These are phyloP conservation scores for Limnothrissa miodon DNA, from an alignment of 2,113 vertebrate species.

Conservation along the genomic window DNA sequence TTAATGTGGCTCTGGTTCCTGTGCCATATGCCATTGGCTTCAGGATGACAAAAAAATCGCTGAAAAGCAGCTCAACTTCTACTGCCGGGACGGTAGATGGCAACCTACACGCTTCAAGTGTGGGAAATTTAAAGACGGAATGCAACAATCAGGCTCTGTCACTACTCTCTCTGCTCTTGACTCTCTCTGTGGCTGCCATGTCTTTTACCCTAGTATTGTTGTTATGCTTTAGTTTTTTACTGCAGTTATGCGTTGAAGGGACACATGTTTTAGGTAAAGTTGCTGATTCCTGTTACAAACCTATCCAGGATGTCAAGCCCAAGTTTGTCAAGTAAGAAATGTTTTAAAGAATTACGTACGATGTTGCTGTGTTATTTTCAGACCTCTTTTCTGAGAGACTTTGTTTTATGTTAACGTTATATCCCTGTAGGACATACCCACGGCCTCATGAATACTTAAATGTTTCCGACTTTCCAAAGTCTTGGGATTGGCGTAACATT, in stretches of 20 bases:
- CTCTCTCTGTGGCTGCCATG: constrained; percentile 44
- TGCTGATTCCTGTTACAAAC: constrained; percentile 63
- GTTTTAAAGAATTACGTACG: background rate
- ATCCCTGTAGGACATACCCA: constrained; percentile 48
- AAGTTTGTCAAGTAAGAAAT: constrained; percentile 52
- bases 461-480: constrained; percentile 57
- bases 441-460: constrained; percentile 77
- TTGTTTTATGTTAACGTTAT: background rate
- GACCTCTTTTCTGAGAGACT: background rate
- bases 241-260: constrained; percentile 14
- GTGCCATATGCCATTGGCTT: no score
- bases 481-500: constrained; percentile 81
- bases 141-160: no score
- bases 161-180: no score
- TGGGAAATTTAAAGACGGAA: background rate
- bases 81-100: constrained; percentile 22
- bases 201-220: background rate
- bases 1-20: no score
- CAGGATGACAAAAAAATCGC: no score
- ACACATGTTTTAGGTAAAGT: background rate
- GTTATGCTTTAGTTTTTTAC: constrained; percentile 39
- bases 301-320: constrained; percentile 55
- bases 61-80: background rate
- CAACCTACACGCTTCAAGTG: background rate
- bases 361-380: background rate